Base-by-base conservation (phyloP, 2,113 vertebrate species). In the Nothocercus julius region DNA sequence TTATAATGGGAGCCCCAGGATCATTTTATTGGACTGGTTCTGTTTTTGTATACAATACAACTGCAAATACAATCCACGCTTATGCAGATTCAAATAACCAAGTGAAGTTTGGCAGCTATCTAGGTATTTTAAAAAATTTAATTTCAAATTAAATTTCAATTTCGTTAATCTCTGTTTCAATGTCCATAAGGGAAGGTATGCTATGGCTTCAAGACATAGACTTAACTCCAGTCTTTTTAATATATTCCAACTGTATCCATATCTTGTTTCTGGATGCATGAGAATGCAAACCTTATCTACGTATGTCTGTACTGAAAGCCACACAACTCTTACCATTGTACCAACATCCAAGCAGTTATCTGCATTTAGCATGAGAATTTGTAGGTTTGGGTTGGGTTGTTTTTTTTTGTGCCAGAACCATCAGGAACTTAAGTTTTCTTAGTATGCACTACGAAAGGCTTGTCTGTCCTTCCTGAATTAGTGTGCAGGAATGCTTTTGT, bases 1-100 rank as follows among this genome's bases (percentile, higher is more conserved):
- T 99, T 94, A 98, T 99, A 93, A 99, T 99, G 98, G 99, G 99
- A 89, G 99, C 99, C 21, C 99, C 99, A 7, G 99, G 99, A 94
- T 98, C 99, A 4, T 98, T 93, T 73, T 99, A 99, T 78, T 99
- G 99, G 99, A 99, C 98, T 9, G 99, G 99, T 28, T 99, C 99
- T 40, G 93, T 99, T 84, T 97, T 99, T 96, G 98, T 99, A 7
- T 98, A 98, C 78, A 99, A 99, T 82, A 98, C 97, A 40, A 98
- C 98, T 85, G 97, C 96, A 9, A 93, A 98, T 76, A 96, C 77
- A 36, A 97, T 98, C 83, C 98, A 98, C 1, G 97, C 97, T 21
- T 99, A 98, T 70, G 51, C 98, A 76, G 98, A 99, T 76, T 95
- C 77, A 40, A 79, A 98, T 5, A 97, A 97, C 75, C 86, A 95